Evolutionary conservation across 2,113 vertebrate species (phyloP).

Genomic region (Nibea albiflora): DNA sequence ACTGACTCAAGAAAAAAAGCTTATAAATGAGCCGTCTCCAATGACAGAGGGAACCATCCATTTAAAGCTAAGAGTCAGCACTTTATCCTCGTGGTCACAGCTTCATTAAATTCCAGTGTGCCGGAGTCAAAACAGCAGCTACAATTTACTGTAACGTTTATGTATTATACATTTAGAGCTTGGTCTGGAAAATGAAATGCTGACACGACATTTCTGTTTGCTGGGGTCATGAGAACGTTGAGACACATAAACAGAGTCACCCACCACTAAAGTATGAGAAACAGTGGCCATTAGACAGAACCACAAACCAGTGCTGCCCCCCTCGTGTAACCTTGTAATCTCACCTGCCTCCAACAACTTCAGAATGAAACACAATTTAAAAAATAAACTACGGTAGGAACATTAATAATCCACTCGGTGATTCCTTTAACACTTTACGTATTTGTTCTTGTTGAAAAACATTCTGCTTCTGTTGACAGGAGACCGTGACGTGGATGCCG

Average conservation of each 20-base stretch:
- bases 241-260: conserved; percentile 15
- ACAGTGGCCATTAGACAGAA: conserved; percentile 14
- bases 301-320: background rate
- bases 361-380: conserved; percentile 9
- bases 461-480: conserved; percentile 71
- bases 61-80: conserved; percentile 5
- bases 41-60: background rate
- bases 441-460: conserved; percentile 19
- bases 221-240: conserved; percentile 6
- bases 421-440: background rate
- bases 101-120: background rate
- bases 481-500: conserved; percentile 87
- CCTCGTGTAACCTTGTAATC: conserved; percentile 14
- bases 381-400: background rate
- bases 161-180: background rate
- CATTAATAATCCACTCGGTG: background rate
- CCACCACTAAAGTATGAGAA: conserved; percentile 2
- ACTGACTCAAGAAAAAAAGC: background rate
- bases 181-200: conserved; percentile 10
- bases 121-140: background rate
- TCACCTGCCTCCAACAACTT: conserved; percentile 19
- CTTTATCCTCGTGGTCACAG: background rate
- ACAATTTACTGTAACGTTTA: background rate
- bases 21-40: background rate
- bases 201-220: conserved; percentile 38